Evolutionary conservation across 2,797 vertebrate genomes (phyloP).

Genomic region (Acrossocheilus wenchowensis): DNA sequence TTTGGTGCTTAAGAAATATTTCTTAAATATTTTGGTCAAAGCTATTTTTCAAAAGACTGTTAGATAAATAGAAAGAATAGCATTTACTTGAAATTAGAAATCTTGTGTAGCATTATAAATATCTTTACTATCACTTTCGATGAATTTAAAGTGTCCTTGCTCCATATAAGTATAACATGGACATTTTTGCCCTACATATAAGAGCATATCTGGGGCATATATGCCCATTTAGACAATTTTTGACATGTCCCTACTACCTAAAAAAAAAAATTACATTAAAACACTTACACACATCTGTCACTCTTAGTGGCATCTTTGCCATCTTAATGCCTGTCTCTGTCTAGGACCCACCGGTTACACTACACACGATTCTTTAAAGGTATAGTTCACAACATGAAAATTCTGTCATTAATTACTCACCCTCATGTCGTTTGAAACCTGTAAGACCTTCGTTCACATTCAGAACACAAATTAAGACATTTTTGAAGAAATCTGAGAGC

Average conservation of each 20-base stretch:
- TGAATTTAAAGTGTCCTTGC: neutral
- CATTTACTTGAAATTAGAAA: neutral
- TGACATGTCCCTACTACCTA: neutral
- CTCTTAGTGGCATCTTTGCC: neutral
- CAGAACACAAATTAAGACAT: no score
- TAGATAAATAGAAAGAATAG: neutral
- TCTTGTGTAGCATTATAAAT: neutral
- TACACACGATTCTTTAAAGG: neutral
- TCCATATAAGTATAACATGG: neutral
- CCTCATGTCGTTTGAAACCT: no score
- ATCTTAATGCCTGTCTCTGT: neutral
- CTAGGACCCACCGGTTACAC: neutral
- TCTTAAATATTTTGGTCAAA: neutral
- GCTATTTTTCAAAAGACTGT: neutral
- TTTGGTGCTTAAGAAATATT: neutral
- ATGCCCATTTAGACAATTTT: neutral
- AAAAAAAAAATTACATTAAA: neutral
- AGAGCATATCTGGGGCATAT: neutral
- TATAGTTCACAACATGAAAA: no score
- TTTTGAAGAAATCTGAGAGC: no score
- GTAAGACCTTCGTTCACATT: no score
- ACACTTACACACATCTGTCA: neutral
- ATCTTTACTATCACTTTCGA: neutral
- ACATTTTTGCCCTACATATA: no score
- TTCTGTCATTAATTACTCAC: no score